These are phyloP conservation scores for Epistrophe eligans DNA, from an alignment of 2,888 invertebrate genomes.

Conservation along the genomic window DNA sequence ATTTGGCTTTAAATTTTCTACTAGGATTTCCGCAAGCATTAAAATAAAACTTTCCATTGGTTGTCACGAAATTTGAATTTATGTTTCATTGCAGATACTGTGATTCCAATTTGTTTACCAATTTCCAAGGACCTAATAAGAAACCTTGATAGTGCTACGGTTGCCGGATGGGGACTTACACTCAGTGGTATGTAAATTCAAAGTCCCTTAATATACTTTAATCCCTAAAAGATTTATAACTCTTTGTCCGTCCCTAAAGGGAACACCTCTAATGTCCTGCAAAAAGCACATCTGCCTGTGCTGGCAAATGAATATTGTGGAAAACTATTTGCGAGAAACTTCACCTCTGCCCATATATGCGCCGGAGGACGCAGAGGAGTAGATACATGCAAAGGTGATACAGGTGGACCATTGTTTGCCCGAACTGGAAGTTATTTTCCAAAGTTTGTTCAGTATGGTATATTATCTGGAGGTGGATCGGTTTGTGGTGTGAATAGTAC, in stretches of 20 bases:
- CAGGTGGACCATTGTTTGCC: constrained; percentile 59
- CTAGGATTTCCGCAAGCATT: neutral
- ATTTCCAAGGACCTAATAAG: constrained; percentile 39
- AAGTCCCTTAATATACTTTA: neutral
- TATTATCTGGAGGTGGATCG: constrained; percentile 45
- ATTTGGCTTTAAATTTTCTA: neutral
- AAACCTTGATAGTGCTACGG: constrained; percentile 7
- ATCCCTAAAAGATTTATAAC: constrained; percentile 23
- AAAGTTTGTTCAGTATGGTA: constrained; percentile 51
- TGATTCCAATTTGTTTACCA: constrained; percentile 62
- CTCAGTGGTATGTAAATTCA: constrained; percentile 41
- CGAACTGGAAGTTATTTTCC: neutral
- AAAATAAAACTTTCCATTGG: neutral
- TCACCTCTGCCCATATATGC: constrained; percentile 43
- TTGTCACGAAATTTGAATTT: neutral
- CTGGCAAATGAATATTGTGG: constrained; percentile 49
- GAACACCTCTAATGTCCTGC: constrained; percentile 29
- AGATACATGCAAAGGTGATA: constrained; percentile 57
- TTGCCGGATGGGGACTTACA: constrained; percentile 66
- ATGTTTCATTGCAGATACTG: constrained; percentile 40
- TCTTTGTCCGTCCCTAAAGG: constrained; percentile 15
- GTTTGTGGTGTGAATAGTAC: constrained; percentile 53
- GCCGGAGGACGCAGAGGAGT: constrained; percentile 36
- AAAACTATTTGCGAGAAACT: constrained; percentile 34
- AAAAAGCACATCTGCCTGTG: constrained; percentile 46